Evolutionary conservation across 2,888 invertebrate genomes (phyloP), one percentile per base, ranked within the genome.

Genomic region (Eupithecia dodoneata): DNA sequence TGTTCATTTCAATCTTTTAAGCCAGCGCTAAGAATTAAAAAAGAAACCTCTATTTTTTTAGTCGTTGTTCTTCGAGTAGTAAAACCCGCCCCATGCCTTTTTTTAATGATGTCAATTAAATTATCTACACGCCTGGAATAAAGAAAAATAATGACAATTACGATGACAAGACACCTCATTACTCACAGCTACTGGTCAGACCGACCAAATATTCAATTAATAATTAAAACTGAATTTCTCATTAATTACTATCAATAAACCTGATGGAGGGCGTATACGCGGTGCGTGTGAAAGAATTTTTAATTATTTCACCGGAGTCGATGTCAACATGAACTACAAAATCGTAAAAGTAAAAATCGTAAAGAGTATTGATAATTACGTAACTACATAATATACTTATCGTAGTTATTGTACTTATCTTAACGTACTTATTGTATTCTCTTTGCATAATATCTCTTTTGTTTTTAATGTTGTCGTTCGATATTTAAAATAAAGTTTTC

Each of bases 141-240:
- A 69, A 69, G 45, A 44, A n/a, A 67, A 70, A 49, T 18, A 70
- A 45, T 70, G 70, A 49, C 70, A 70, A 70, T 70, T 47, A 70
- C 30, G 70, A 10, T 70, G 82, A 83, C 72, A 85, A 85, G 81
- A 86, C 81, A 79, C 82, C 78, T 83, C 82, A 84, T 82, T 83
- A 81, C 65, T 70, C 70, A 70, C 70, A 7, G 73, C 77, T 80
- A 78, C 78, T 71, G 74, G 45, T 73, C 71, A 71, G 65, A 44
- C 59, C 65, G 65, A 73, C 44, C 52, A 65, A 66, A 72, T 74
- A 73, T 74, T 80, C 76, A 77, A 77, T 75, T 78, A 80, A 78
- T 81, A 80, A 80, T 82, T 78, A 78, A 63, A 77, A 76, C 74
- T 65, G 73, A 77, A 76, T 74, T 75, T 79, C 76, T 59, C 80